phyloP scores from a whole-genome alignment of 2,113 vertebrate species.

The Pica pica region DNA sequence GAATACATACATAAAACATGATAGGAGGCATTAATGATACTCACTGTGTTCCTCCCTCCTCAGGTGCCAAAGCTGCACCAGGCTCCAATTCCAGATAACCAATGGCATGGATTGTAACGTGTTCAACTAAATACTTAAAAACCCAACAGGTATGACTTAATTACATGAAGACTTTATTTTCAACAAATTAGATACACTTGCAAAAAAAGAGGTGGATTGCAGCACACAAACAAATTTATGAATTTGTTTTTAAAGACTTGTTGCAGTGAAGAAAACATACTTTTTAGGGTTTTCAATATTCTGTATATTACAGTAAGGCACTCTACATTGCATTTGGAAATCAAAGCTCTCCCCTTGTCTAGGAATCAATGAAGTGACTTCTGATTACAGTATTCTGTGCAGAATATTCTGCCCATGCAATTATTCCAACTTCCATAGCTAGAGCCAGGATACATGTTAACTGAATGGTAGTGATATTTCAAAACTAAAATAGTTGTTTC shows the following conservation, averaged over 20 bases:
- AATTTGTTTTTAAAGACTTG: constrained; percentile 1
- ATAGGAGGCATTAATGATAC: background rate
- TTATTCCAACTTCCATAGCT: background rate
- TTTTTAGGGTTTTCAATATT: background rate
- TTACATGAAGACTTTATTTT: background rate
- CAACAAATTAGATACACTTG: background rate
- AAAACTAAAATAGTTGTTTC: background rate
- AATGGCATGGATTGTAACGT: background rate
- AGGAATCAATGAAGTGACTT: background rate
- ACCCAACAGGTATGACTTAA: background rate
- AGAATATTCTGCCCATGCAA: background rate
- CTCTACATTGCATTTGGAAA: background rate
- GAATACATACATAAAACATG: background rate
- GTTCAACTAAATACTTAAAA: background rate
- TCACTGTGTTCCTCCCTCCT: background rate
- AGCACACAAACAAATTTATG: background rate
- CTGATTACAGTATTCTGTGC: background rate
- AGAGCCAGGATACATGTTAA: background rate
- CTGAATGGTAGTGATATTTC: background rate
- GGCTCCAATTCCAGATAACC: background rate
- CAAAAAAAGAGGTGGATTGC: background rate
- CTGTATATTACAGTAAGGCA: background rate
- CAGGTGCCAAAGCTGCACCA: background rate
- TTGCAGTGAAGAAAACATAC: background rate
- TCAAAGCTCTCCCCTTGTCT: background rate